Percentiles rank a stretch among this genome's conserved stretches.
Evolutionary conservation across 2,113 vertebrate genomes (phyloP).

Genomic region (Chroicocephalus ridibundus): DNA sequence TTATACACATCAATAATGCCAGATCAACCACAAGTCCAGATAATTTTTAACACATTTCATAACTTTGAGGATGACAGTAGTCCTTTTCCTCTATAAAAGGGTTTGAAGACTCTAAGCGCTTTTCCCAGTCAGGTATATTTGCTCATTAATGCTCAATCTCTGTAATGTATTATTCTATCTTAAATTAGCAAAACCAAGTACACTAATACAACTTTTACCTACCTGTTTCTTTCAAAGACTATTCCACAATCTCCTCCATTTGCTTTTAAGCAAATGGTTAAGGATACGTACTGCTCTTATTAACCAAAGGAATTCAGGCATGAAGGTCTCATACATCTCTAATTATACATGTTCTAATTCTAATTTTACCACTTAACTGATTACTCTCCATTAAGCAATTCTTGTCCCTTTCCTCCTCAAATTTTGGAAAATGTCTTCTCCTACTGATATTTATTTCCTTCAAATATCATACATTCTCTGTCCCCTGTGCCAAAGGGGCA

Average conservation of each 20-base stretch:
- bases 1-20: not conserved
- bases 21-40: not conserved
- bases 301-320: not conserved
- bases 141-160: not conserved
- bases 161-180: not conserved
- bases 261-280: not conserved
- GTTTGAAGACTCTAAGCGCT: not conserved
- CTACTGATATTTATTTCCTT: not conserved
- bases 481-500: not conserved
- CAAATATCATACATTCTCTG: not conserved
- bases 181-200: not conserved
- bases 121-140: not conserved
- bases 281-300: not conserved
- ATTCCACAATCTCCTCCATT: not conserved
- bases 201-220: not conserved
- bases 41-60: not conserved
- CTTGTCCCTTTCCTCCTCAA: not conserved
- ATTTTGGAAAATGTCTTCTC: not conserved
- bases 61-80: not conserved
- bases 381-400: not conserved
- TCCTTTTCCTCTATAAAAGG: not conserved
- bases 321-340: not conserved
- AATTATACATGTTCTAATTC: not conserved
- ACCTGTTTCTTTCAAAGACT: not conserved
- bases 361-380: not conserved